Base-by-base conservation (phyloP, 2,888 invertebrate genomes). In the Caenorhabditis sp. region DNA sequence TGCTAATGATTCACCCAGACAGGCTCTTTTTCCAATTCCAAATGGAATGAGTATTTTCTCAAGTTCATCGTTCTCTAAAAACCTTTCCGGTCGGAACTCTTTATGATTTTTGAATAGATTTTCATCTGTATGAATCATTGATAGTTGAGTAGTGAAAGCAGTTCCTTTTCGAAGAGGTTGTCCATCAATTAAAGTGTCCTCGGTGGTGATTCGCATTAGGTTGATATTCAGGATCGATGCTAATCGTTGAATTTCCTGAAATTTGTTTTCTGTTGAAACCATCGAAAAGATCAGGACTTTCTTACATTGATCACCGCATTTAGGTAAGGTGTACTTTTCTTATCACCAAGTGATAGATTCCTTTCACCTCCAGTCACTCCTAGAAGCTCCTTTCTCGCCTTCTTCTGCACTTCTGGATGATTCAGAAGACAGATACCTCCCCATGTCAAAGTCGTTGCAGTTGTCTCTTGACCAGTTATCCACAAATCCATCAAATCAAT, bases 391-490 rank as follows among this genome's bases (percentile, higher is more conserved):
- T 54, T 60, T 50, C 74, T 23, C 1, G 69, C 27, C 21, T 76
- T 57, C 10, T 43, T 27, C 21, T 69, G 59, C 36, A 68, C 67
- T 38, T 78, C 77, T 0, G 78, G 80, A 43, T 80, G 63, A 10
- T 69, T 70, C 49, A 80, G 63, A 53, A 81, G 65, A 26, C 72
- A 70, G 0, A 60, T 58, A 36, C 63, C 63, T 10, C 69, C 78
- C 68, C 71, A 77, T 8, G 59, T 59, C 12, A 81, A 58, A 1
- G 80, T 81, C 0, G 70, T 77, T 7, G 75, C 60, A 0, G 78
- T 77, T 12, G 81, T 81, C 1, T 81, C 81, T 49, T 80, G 78
- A 5, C 81, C 81, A 14, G 81, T 78, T 4, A 68, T 5, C 79
- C 79, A 81, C 8, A 81, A 31, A 23, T 81, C 81, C 17, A 58